phyloP scores from a whole-genome alignment of 2,113 vertebrate species.

The Felis chaus region DNA sequence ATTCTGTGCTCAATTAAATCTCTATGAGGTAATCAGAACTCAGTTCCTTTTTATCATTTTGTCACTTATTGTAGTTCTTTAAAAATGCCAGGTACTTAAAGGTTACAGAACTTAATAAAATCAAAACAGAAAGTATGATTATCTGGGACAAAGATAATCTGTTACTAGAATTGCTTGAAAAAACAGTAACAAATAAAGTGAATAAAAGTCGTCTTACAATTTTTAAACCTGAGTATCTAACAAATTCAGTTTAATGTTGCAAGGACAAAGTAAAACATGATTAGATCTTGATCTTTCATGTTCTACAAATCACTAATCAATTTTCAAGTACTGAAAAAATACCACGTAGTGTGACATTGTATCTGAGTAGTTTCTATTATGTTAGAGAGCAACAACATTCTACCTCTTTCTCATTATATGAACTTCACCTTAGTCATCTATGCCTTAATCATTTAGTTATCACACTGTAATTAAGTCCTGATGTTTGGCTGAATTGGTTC shows the following conservation, averaged over 20 bases:
- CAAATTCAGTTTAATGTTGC: constrained; percentile 75
- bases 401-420: background rate
- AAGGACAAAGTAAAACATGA: constrained; percentile 68
- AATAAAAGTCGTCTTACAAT: constrained; percentile 50
- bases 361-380: background rate
- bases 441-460: background rate
- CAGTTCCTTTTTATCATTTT: background rate
- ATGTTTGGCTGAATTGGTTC: constrained; percentile 15
- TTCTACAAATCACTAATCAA: background rate
- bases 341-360: background rate
- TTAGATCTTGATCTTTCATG: constrained; percentile 51
- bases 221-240: constrained; percentile 73
- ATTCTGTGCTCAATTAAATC: background rate
- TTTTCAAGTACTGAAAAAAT: background rate
- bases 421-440: constrained; percentile 30
- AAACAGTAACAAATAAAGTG: constrained; percentile 65
- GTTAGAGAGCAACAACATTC: background rate
- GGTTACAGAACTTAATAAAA: background rate
- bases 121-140: background rate
- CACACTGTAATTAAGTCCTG: constrained; percentile 2
- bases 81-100: background rate
- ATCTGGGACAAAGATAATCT: background rate
- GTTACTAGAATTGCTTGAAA: constrained; percentile 57
- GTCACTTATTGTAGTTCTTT: background rate
- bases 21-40: background rate